phyloP scores from a whole-genome alignment of 2,113 vertebrate genomes.

The Girardinichthys multiradiatus region DNA sequence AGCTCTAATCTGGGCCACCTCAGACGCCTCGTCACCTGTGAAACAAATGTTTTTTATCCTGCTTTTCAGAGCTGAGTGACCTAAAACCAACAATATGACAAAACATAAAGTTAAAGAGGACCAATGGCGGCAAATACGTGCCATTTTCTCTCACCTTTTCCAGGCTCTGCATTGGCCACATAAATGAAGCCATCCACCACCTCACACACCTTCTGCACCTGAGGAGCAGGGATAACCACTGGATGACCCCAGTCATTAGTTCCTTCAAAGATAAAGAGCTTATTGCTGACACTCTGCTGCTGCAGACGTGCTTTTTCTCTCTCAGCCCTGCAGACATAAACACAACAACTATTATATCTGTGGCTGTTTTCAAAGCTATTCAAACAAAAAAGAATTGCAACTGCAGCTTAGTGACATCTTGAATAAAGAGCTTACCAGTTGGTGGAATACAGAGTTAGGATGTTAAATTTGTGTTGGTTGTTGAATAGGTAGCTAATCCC shows the following conservation, averaged over 20 bases:
- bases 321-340: conserved; percentile 82
- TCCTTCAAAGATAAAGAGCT: conserved; percentile 85
- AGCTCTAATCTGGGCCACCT: conserved; percentile 84
- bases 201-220: conserved; percentile 89
- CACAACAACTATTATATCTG: not conserved
- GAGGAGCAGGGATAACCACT: conserved; percentile 82
- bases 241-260: conserved; percentile 68
- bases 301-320: conserved; percentile 86
- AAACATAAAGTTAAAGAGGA: not conserved
- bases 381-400: not conserved
- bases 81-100: not conserved
- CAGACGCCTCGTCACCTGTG: conserved; percentile 78
- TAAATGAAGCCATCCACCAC: conserved; percentile 94
- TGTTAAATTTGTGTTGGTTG: conserved; percentile 73
- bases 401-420: not conserved
- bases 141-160: conserved; percentile 78
- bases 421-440: conserved; percentile 54
- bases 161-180: conserved; percentile 89
- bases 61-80: not conserved
- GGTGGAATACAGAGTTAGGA: conserved; percentile 75
- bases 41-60: not conserved
- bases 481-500: conserved; percentile 75
- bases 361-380: not conserved
- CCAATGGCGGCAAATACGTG: not conserved
- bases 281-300: conserved; percentile 82